These are phyloP conservation scores for Saccopteryx leptura DNA, from an alignment of 2,113 vertebrate genomes.

Conservation along the genomic window DNA sequence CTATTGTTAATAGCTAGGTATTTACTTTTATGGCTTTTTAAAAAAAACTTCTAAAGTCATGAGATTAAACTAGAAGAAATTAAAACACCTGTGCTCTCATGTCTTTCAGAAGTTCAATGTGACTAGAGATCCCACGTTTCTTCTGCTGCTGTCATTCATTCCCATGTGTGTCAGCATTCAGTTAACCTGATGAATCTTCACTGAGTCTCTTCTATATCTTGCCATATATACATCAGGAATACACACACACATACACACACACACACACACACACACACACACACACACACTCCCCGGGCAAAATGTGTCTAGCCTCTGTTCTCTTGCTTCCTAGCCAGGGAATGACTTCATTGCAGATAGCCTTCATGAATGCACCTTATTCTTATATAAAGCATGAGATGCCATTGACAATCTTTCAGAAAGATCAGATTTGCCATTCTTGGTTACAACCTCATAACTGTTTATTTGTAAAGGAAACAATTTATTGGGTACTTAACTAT, in stretches of 20 bases:
- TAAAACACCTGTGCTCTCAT: constrained; percentile 38
- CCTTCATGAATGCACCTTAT: not conserved
- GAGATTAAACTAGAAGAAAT: constrained; percentile 30
- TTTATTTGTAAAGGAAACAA: not conserved
- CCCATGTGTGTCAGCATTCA: not conserved
- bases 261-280: too few species aligned
- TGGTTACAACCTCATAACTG: not conserved
- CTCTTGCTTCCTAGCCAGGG: not conserved
- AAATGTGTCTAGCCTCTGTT: not conserved
- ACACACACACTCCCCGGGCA: too few species aligned
- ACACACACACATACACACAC: not conserved
- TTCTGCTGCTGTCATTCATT: constrained; percentile 1
- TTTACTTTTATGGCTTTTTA: not conserved
- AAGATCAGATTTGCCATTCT: not conserved
- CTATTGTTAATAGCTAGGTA: constrained; percentile 8
- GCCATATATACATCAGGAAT: not conserved
- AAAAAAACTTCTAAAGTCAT: not conserved
- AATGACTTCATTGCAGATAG: not conserved
- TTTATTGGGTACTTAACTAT: not conserved
- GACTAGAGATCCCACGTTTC: not conserved
- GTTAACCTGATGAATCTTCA: not conserved
- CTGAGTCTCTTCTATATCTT: not conserved
- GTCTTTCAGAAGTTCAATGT: constrained; percentile 17
- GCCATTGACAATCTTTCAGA: not conserved
- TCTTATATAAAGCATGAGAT: not conserved